Percentiles rank a stretch among this genome's conserved stretches.
Conservation (phyloP, 30 jellyfish, hydroid and myxozoan species). For the Hydractinia symbiolongicarpus region DNA sequence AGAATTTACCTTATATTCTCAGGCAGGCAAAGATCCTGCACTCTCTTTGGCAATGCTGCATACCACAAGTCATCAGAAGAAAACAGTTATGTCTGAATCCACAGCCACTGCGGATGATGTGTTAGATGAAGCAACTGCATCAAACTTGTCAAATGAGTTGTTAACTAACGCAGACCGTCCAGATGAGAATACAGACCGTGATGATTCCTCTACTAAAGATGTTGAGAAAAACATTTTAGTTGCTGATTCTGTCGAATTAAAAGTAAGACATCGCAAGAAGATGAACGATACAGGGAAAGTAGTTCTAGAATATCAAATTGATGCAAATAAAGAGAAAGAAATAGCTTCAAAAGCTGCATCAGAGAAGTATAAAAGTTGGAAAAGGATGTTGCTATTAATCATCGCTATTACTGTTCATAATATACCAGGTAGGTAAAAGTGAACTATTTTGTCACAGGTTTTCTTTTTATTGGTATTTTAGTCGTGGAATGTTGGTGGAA, state of each 20-base stretch:
- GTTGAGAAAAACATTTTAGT: background rate
- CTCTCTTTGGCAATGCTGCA: constrained; percentile 22
- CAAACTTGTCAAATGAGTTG: background rate
- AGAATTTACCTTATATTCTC: too few species aligned
- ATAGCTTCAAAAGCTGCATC: background rate
- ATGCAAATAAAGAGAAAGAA: constrained; percentile 10
- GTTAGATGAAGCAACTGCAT: background rate
- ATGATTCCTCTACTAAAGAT: background rate
- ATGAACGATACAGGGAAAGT: background rate
- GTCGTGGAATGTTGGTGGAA: too few species aligned
- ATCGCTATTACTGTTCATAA: constrained; percentile 90
- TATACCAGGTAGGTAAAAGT: constrained; percentile 59
- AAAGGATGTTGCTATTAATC: constrained; percentile 62
- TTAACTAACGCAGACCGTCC: background rate
- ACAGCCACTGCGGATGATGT: too few species aligned
- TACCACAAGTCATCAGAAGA: constrained; percentile 1
- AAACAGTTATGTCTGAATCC: background rate
- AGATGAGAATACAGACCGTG: background rate
- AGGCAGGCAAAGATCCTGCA: constrained; percentile 34
- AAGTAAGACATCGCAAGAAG: constrained; percentile 16
- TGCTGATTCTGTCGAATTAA: constrained; percentile 16
- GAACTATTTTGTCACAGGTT: too few species aligned
- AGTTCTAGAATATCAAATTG: constrained; percentile 32
- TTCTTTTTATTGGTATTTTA: too few species aligned
- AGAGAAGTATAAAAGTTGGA: constrained; percentile 72